phyloP scores from a whole-genome alignment of 2,888 invertebrate species.

The Orthosia cruda region DNA sequence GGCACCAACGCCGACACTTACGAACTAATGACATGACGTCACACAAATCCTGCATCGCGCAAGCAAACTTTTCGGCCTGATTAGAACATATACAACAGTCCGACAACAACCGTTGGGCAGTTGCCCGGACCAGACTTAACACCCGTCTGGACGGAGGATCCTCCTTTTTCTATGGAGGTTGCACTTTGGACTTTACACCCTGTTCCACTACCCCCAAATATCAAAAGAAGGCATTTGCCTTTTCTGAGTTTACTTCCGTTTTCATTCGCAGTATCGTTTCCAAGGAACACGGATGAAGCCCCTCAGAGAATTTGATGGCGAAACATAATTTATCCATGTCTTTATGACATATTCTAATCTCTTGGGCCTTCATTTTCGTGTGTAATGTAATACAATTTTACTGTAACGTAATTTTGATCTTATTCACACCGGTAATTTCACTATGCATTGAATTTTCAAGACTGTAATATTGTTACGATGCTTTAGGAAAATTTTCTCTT shows the following conservation, averaged over 20 bases:
- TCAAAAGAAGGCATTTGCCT: conserved; percentile 35
- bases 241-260: conserved; percentile 45
- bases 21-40: too few species aligned
- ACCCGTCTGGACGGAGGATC: too few species aligned
- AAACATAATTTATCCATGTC: conserved; percentile 41
- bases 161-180: too few species aligned
- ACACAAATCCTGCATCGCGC: too few species aligned
- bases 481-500: background rate
- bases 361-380: background rate
- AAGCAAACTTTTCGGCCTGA: too few species aligned
- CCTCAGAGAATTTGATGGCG: conserved; percentile 24
- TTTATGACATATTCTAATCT: conserved; percentile 27
- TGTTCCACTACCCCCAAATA: too few species aligned
- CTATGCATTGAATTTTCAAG: background rate
- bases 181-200: too few species aligned
- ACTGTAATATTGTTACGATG: background rate
- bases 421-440: background rate
- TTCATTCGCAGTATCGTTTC: conserved; percentile 18
- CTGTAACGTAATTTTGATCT: background rate
- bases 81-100: too few species aligned
- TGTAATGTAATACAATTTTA: conserved; percentile 4
- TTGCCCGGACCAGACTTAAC: too few species aligned
- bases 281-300: background rate
- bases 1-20: too few species aligned
- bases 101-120: too few species aligned